phyloP scores from a whole-genome alignment of 2,113 vertebrate species.

The Hyla sarda region DNA sequence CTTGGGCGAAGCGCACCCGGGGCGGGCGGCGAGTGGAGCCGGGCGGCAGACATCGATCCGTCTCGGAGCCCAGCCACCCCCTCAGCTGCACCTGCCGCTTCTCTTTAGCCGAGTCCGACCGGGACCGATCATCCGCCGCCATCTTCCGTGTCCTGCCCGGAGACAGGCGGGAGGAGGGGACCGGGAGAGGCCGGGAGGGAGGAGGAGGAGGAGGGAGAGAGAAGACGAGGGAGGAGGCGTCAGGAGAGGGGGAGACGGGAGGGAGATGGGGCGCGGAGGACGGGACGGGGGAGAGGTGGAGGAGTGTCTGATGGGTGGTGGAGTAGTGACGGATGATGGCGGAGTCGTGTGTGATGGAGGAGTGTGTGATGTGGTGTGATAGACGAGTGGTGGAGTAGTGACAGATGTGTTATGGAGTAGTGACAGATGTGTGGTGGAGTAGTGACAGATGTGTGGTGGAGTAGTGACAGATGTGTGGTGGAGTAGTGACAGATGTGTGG shows the following conservation, averaged over 20 bases:
- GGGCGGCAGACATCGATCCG: slow-evolving; percentile 69
- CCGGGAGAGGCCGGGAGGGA: slow-evolving; percentile 12
- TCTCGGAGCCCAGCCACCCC: slow-evolving; percentile 79
- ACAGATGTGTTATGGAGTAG: too few species aligned
- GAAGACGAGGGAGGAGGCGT: slow-evolving; percentile 24
- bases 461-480: too few species aligned
- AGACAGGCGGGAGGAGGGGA: slow-evolving; percentile 38
- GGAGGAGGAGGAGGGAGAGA: background rate
- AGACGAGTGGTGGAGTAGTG: too few species aligned
- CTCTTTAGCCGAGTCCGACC: slow-evolving; percentile 82
- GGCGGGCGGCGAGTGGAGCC: slow-evolving; percentile 67
- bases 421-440: too few species aligned
- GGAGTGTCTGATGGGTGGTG: background rate
- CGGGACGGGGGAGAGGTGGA: background rate
- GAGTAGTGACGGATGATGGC: too few species aligned
- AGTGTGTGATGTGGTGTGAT: too few species aligned
- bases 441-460: too few species aligned
- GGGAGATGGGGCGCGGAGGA: background rate
- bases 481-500: too few species aligned
- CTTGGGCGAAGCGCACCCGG: slow-evolving; percentile 80
- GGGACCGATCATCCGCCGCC: slow-evolving; percentile 84
- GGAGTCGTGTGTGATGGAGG: too few species aligned
- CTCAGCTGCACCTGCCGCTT: slow-evolving; percentile 81
- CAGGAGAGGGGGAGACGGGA: background rate
- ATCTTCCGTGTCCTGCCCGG: slow-evolving; percentile 73